Evolutionary conservation across 1,140 invertebrate species (phyloP), one percentile per base, ranked within the genome.

Genomic region (Pararge aegeria): DNA sequence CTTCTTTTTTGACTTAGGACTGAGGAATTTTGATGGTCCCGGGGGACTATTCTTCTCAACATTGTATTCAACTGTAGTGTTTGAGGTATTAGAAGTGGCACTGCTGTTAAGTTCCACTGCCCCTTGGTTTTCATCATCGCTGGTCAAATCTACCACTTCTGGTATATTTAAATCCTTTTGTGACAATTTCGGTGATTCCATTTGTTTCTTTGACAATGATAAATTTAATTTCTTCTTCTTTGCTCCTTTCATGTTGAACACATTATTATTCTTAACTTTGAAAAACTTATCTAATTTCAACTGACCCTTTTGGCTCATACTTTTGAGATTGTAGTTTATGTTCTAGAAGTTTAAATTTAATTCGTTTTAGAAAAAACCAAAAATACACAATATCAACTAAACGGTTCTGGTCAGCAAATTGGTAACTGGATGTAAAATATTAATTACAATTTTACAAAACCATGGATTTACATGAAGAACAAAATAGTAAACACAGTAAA

Each of bases 41-140:
- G 51, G 20, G 6, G 60, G 18, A 30, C 24, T 55, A 12, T 34
- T 34, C 13, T 55, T 64, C 27, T 24, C 59, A 12, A 65, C 64
- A 4, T 62, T 60, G 15, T 72, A 71, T 46, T 58, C 44, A 15
- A 72, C 19, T 12, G 75, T 73, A 16, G 50, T 55, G 42, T 57
- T 50, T 18, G 70, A 64, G 46, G 63, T 55, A 40, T 51, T 54
- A 1, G 49, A 44, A n/a, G 30, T 6, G 12, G 7, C 30, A 12
- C 30, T 34, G 10, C 30, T 12, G 10, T 34, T 18, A 3, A 49
- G 21, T 18, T 53, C 13, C 2, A 5, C 20, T 29, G 27, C 6
- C 27, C 9, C n/a, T 1, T 24, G 34, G 12, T 55, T 15, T 60
- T 82, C 79, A 57, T 74, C 66, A 44, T 78, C 77, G 60, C 77